A percentile compares a stretch with the other conserved stretches of the same genome.
These are phyloP conservation scores for Spisula subtruncata DNA, from an alignment of 2,888 invertebrate genomes.

Conservation along the genomic window DNA sequence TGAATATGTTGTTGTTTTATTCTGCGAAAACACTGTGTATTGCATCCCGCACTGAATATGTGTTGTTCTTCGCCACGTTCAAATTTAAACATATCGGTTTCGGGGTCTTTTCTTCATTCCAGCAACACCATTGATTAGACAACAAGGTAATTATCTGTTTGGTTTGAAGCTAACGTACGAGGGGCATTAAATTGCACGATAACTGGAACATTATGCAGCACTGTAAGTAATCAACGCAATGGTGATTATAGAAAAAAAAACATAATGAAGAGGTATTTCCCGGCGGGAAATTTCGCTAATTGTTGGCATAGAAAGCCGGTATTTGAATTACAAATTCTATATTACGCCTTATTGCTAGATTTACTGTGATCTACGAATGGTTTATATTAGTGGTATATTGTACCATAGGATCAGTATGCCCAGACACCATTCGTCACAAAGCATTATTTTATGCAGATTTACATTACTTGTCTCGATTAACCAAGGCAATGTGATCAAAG, in stretches of 20 bases:
- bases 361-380: not conserved
- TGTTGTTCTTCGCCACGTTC: not conserved
- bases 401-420: not conserved
- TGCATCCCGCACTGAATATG: not conserved
- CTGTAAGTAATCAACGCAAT: not conserved
- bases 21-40: not conserved
- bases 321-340: constrained; percentile 12
- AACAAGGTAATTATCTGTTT: not conserved
- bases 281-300: not conserved
- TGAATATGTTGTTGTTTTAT: too few species aligned
- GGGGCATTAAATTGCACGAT: not conserved
- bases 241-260: constrained; percentile 1
- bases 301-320: constrained; percentile 17
- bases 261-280: not conserved
- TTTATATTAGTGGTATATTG: not conserved
- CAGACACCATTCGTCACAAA: not conserved
- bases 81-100: not conserved
- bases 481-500: not conserved
- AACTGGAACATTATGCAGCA: not conserved
- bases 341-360: not conserved
- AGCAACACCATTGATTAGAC: not conserved
- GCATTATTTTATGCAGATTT: constrained; percentile 14
- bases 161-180: not conserved
- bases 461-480: constrained; percentile 3
- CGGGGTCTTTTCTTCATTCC: not conserved